phyloP scores from a whole-genome alignment of 2,888 invertebrate species.

The Rhagonycha lutea region DNA sequence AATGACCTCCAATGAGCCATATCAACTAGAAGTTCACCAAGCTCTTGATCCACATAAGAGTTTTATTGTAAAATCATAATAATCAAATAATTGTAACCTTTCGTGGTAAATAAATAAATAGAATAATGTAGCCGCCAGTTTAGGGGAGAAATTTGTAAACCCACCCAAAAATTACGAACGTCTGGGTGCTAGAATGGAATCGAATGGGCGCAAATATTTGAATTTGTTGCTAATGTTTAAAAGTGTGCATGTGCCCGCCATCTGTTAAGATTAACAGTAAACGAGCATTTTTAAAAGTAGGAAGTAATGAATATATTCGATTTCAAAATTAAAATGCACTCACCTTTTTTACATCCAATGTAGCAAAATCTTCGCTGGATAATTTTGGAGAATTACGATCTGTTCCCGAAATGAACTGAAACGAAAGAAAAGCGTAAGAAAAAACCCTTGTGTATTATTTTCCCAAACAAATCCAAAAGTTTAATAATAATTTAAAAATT shows the following conservation, averaged over 20 bases:
- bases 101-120: background rate
- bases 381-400: slow-evolving; percentile 1
- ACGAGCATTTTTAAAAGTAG: background rate
- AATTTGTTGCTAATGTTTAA: background rate
- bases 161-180: background rate
- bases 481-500: background rate
- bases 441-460: background rate
- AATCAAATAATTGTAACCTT: background rate
- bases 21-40: slow-evolving; percentile 28
- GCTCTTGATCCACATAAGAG: slow-evolving; percentile 35
- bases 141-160: background rate
- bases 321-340: slow-evolving; percentile 2
- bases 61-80: background rate
- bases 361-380: background rate
- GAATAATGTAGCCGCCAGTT: background rate
- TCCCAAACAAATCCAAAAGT: background rate
- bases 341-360: slow-evolving; percentile 2
- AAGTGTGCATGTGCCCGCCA: background rate
- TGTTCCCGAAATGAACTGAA: slow-evolving; percentile 12
- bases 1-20: slow-evolving; percentile 65
- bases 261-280: background rate
- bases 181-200: background rate
- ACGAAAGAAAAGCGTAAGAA: background rate
- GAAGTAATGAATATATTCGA: background rate
- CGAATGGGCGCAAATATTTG: background rate